Evolutionary conservation across 2,888 invertebrate species (phyloP), one percentile per base, ranked within the genome.

Genomic region (Archips xylosteana): DNA sequence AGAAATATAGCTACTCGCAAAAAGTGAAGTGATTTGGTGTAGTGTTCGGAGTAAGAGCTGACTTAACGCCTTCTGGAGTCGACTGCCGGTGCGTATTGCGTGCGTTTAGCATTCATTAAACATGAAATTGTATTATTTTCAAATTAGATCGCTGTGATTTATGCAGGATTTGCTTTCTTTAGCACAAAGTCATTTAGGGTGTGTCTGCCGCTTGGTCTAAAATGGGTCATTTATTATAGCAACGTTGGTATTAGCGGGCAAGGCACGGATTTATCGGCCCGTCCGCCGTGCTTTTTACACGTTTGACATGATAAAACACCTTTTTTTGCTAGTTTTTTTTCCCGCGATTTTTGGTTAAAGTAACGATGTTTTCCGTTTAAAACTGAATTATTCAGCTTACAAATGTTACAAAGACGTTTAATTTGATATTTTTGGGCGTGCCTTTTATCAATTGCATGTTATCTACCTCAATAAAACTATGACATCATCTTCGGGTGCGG

Each of bases 401-500:
- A 15, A 64, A 60, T 23, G 51, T 39, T 60, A 12, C 32, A 36
- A 49, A 49, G 15, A 61, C 42, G 68, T 34, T 59, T 39, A 64
- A 57, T 45, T 42, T 69, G 49, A 61, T 74, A 34, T 64, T 83
- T 82, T 86, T 88, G 90, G 93, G 92, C 86, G 93, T 92, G 90
- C 83, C 91, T 83, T 78, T 80, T 84, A 87, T 88, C 89, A 90
- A 87, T 90, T 89, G 84, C 78, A 77, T 84, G 85, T 89, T 92
- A 92, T 92, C 91, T 89, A 77, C 85, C 83, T 84, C 84, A 88
- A 88, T 87, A 87, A 83, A 79, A 76, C 77, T 89, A 85, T 92
- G 93, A 92, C 90, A 90, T 92, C 92, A 92, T 85, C 88, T 79
- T 74, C 78, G 80, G 80, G 81, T 84, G 87, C 88, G 88, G 88